Percentiles rank a stretch among this genome's conserved stretches.
Evolutionary conservation across 2,888 invertebrate species (phyloP).

Genomic region (Hecatera dysodea): DNA sequence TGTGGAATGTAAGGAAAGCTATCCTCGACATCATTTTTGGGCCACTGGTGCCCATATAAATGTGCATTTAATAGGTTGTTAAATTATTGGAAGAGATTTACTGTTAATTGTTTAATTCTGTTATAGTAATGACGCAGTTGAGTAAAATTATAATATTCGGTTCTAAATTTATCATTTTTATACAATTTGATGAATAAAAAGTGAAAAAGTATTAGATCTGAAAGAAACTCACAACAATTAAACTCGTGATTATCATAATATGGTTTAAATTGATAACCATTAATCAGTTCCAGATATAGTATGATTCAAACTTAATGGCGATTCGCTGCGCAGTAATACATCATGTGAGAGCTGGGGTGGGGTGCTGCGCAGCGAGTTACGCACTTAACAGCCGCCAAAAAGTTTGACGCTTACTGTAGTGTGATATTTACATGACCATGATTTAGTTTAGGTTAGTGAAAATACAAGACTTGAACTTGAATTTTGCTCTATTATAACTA

Average conservation of each 20-base stretch:
- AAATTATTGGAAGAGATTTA: conserved; percentile 87
- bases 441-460: conserved; percentile 79
- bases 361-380: not conserved
- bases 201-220: conserved; percentile 67
- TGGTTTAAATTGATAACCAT: conserved; percentile 47
- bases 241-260: conserved; percentile 55
- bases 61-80: conserved; percentile 90
- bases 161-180: conserved; percentile 62
- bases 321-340: not conserved
- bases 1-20: conserved; percentile 57
- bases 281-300: conserved; percentile 50
- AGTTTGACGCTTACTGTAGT: conserved; percentile 43
- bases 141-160: conserved; percentile 66
- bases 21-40: conserved; percentile 73
- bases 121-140: conserved; percentile 78
- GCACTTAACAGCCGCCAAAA: not conserved
- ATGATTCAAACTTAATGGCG: conserved; percentile 6
- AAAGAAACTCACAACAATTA: conserved; percentile 59
- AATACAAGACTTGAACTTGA: conserved; percentile 80
- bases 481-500: conserved; percentile 79
- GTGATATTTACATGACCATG: conserved; percentile 74
- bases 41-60: conserved; percentile 79
- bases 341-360: not conserved
- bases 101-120: conserved; percentile 87
- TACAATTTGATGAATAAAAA: conserved; percentile 58